These are phyloP conservation scores for Triplophysa dalaica DNA, from an alignment of 2,113 vertebrate genomes.

Conservation along the genomic window DNA sequence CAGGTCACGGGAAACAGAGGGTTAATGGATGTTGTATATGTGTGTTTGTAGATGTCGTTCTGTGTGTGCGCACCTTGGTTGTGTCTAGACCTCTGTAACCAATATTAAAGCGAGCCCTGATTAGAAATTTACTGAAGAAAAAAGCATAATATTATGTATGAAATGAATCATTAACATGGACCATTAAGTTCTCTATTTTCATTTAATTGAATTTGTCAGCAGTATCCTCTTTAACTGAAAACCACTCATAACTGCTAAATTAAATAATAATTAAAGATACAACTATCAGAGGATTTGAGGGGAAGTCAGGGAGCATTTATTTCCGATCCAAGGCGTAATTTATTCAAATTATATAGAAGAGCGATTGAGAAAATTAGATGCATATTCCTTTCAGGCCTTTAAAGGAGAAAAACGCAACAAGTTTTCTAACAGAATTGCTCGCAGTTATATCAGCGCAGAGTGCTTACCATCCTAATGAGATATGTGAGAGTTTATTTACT, in stretches of 20 bases:
- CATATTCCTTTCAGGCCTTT: conserved; percentile 53
- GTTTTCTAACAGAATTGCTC: conserved; percentile 29
- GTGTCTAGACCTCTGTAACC: conserved; percentile 77
- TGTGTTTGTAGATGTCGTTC: conserved; percentile 30
- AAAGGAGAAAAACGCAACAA: conserved; percentile 3
- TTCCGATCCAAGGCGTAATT: conserved; percentile 82
- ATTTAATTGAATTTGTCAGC: conserved; percentile 98
- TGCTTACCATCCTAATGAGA: conserved; percentile 35
- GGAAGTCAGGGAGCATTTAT: conserved; percentile 75
- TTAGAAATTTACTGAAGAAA: conserved; percentile 81
- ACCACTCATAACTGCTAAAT: conserved; percentile 88
- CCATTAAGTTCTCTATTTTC: conserved; percentile 93
- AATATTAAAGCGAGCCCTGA: conserved; percentile 80
- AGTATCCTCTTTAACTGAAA: conserved; percentile 91
- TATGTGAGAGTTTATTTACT: conserved; percentile 1
- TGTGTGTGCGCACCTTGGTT: conserved; percentile 65
- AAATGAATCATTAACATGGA: conserved; percentile 94
- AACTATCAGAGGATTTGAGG: conserved; percentile 84
- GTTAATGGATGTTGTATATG: conserved; percentile 21
- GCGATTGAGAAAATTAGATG: conserved; percentile 75
- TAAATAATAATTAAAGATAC: conserved; percentile 93
- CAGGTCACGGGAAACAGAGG: not conserved
- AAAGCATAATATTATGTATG: conserved; percentile 91
- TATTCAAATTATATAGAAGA: conserved; percentile 82
- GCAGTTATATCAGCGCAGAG: conserved; percentile 2